Percentiles rank a stretch among this genome's conserved stretches.
Conservation (phyloP, 2,797 vertebrate genomes). For the Spea hammondii region DNA sequence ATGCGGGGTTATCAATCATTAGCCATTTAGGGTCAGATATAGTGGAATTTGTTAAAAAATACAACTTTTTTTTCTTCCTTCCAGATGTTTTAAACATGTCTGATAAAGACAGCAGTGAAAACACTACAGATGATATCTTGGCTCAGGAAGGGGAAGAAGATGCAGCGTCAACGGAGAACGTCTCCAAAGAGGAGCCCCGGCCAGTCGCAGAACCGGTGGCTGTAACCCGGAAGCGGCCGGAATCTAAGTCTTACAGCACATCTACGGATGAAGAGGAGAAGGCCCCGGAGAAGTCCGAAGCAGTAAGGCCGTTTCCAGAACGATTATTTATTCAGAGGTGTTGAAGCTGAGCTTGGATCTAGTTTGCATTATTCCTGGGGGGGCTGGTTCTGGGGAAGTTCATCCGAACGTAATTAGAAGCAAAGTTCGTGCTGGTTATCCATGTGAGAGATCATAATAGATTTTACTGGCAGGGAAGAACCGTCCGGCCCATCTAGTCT, state of each 20-base stretch:
- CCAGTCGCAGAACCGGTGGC: conserved; percentile 63
- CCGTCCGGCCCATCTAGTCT: too few relatives aligned
- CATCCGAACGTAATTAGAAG: too few relatives aligned
- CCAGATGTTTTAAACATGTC: conserved; percentile 78
- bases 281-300: conserved; percentile 51
- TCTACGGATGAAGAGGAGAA: conserved; percentile 50
- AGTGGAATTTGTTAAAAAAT: background rate
- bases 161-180: conserved; percentile 43
- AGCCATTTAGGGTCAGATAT: background rate
- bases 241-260: conserved; percentile 61
- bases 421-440: too few relatives aligned
- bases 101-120: conserved; percentile 64
- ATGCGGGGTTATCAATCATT: too few relatives aligned
- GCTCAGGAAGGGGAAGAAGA: conserved; percentile 35
- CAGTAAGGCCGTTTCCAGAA: conserved; percentile 47
- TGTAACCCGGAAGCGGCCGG: conserved; percentile 83
- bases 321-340: too few relatives aligned
- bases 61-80: background rate
- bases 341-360: too few relatives aligned
- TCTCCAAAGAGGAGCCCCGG: conserved; percentile 55
- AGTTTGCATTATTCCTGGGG: too few relatives aligned
- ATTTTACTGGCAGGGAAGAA: too few relatives aligned
- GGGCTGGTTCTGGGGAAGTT: too few relatives aligned
- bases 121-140: conserved; percentile 28
- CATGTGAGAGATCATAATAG: too few relatives aligned